Base-by-base conservation (phyloP, 2,888 invertebrate species). In the Drosophila atroscutellata region DNA sequence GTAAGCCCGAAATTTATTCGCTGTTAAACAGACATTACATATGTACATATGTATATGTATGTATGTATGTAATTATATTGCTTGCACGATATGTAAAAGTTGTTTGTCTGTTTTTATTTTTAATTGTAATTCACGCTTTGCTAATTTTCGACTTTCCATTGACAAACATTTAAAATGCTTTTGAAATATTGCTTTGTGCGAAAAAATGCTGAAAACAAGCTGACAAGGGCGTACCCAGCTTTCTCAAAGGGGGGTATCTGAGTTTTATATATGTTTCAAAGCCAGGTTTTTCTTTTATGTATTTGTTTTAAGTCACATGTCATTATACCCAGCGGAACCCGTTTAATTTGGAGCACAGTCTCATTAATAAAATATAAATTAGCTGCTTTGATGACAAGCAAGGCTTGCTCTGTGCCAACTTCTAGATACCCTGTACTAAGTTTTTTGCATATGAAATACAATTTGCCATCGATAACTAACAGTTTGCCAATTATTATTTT, bases 131-230 rank as follows among this genome's bases (percentile, higher is more conserved):
- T 79, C 65, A 81, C 76, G 80, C 76, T 79, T 81, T 74, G 82
- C 76, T 76, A 62, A 76, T 76, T 81, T 81, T 72, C 69, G 71
- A 83, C 89, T 88, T 85, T 86, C 89, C 86, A 85, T 88, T 85
- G 88, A 88, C 88, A 84, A 84, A 87, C 64, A 77, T 77, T 83
- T 82, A 56, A 77, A 85, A 85, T 72, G 75, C 49, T 70, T 77
- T 70, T 75, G 47, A 87, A 76, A 54, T 36, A 63, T 77, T 59
- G 47, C 37, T 66, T 62, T 20, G 20, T 20, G 64, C 49, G 34
- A 57, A 37, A 62, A 39, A 72, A 66, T 42, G 52, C 55, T 32
- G 15, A 42, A 49, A 37, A 28, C 15, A 32, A 42, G 2, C 36
- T 20, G 11, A 9, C 28, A 24, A n/a, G 20, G 45, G 24, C 24